Evolutionary conservation across 23 tunicate species (phyloP), one percentile per base, ranked within the genome.

Genomic region (Diplosoma virens): DNA sequence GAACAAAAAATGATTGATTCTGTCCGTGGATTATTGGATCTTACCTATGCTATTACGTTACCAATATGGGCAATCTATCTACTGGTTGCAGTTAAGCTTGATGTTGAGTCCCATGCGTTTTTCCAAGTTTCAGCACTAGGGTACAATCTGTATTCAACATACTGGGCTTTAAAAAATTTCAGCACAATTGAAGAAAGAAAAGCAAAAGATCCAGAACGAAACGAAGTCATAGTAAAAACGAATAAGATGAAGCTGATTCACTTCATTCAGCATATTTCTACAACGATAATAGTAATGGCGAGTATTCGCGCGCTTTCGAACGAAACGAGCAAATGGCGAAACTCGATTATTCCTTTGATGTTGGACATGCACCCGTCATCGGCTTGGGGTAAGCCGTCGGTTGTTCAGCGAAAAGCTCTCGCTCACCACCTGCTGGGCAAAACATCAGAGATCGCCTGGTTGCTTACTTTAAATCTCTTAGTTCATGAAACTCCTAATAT

Each of bases 341-440:
- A 78, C 32, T 61, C 88, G 16, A 87, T 89, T 22, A 47, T 89
- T 30, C 89, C 86, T n/a, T 30, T 89, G 68, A 67, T 89, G 81
- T 28, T 82, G 71, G 87, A 82, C 54, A 45, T 82, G 58, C 87
- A 82, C 54, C 87, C 87, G 1, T 9, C 75, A 0, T 82, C 87
- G 21, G 28, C 37, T 9, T 82, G 87, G 87, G 76, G 41, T 28
- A 47, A 64, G 3, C 89, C 79, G 0, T 63, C 70, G 32, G 60
- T 69, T 25, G 36, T 85, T 0, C 96, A 89, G 18, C 76, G 96
- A 23, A 80, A 74, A 37, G 96, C 86, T 35, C 80, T 89, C 18
- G 71, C 96, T 37, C 84, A 82, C 52, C 96, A 89, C 52, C 75
- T 89, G 22, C 81, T 89, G 87, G 76, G 75, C 4, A 89, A 89